Evolutionary conservation across 2,797 vertebrate species (phyloP).

Genomic region (Ciconia nigra): DNA sequence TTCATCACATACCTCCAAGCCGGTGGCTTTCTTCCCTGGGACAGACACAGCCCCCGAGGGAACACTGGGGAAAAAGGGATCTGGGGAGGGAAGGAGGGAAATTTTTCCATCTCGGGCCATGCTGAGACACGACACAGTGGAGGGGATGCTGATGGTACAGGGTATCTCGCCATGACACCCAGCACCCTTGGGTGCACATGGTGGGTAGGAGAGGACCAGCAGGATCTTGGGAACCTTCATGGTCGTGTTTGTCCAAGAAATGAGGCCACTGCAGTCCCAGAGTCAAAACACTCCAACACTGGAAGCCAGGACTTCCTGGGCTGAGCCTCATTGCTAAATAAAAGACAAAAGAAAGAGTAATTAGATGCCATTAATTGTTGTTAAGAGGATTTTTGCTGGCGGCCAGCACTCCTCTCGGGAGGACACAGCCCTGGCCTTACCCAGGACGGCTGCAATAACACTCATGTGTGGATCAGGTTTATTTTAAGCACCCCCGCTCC

Average conservation of each 20-base stretch:
- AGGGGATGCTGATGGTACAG: not conserved
- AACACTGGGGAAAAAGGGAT: not conserved
- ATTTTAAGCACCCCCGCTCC: not conserved
- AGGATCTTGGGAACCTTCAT: not conserved
- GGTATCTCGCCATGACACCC: not conserved
- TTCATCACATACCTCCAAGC: not conserved
- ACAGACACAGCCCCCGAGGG: not conserved
- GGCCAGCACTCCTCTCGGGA: not conserved
- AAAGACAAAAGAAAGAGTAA: conserved; percentile 75
- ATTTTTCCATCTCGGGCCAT: accelerated
- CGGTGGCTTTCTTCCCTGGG: not conserved
- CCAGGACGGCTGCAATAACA: not conserved
- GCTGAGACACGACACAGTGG: accelerated
- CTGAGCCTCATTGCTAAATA: conserved; percentile 74
- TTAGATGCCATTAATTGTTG: conserved; percentile 67
- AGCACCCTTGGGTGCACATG: accelerated
- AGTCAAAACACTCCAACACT: conserved; percentile 64
- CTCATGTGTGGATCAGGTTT: not conserved
- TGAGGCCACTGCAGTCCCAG: conserved; percentile 23
- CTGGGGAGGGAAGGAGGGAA: not conserved
- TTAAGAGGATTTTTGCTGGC: not conserved
- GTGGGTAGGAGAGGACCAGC: not conserved
- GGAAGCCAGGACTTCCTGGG: conserved; percentile 76
- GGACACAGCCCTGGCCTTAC: not conserved
- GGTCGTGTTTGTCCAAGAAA: conserved; percentile 60